These are phyloP conservation scores for Tetragnatha montana DNA, from an alignment of 2,888 invertebrate genomes.

Conservation along the genomic window DNA sequence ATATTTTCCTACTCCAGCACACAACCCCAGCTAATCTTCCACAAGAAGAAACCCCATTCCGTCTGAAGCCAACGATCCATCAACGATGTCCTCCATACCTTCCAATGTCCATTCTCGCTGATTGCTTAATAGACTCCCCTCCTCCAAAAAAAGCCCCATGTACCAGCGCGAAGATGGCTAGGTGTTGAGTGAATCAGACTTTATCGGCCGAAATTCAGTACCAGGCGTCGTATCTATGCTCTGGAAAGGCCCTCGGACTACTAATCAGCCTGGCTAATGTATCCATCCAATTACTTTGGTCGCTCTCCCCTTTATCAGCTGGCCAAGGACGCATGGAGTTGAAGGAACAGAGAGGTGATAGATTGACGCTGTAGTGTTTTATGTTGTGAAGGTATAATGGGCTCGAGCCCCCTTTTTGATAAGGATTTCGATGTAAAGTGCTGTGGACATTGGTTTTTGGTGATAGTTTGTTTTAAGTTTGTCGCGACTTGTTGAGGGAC, in stretches of 20 bases:
- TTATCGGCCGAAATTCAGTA: conserved; percentile 42
- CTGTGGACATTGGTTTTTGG: too few relatives aligned
- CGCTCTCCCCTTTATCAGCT: conserved; percentile 27
- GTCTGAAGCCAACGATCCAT: too few relatives aligned
- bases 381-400: too few relatives aligned
- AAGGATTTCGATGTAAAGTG: too few relatives aligned
- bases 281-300: conserved; percentile 47
- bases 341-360: too few relatives aligned
- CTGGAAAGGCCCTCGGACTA: conserved; percentile 35
- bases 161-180: background rate
- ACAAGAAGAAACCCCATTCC: background rate
- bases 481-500: too few relatives aligned
- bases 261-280: conserved; percentile 61
- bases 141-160: background rate
- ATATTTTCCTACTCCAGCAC: background rate
- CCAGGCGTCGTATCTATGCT: conserved; percentile 22
- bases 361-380: too few relatives aligned
- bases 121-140: conserved; percentile 25
- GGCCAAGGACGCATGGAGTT: conserved; percentile 21
- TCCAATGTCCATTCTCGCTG: conserved; percentile 14
- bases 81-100: background rate
- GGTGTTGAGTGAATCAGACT: conserved; percentile 67
- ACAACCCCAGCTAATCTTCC: background rate
- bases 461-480: too few relatives aligned
- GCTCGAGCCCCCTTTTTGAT: too few relatives aligned